Conservation (phyloP, 2,797 vertebrate genomes). For the Aeoliscus strigatus region DNA sequence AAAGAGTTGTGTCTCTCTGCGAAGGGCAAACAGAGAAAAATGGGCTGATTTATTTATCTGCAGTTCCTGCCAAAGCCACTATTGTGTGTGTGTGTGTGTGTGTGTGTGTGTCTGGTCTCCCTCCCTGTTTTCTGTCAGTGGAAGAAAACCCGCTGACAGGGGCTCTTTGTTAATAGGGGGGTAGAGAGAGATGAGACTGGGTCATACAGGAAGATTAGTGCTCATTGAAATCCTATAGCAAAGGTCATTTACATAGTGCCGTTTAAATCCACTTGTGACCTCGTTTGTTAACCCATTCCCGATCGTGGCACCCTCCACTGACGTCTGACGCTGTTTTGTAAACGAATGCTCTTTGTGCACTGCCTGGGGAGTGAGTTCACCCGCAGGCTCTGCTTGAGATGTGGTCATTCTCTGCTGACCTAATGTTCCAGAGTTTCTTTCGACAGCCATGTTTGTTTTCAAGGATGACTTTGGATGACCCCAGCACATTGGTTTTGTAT, state of each 20-base stretch:
- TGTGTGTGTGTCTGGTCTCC: conserved; percentile 15
- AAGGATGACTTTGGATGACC: conserved; percentile 23
- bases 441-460: conserved; percentile 44
- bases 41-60: conserved; percentile 25
- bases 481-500: conserved; percentile 41
- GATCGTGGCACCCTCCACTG: conserved; percentile 29
- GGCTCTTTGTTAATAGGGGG: conserved; percentile 56
- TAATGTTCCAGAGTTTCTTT: conserved; percentile 33
- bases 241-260: conserved; percentile 57
- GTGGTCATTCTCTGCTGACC: conserved; percentile 19
- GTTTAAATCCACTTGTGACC: conserved; percentile 67
- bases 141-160: conserved; percentile 58
- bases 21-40: conserved; percentile 8
- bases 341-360: no score
- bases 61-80: conserved; percentile 15
- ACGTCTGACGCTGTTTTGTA: conserved; percentile 44
- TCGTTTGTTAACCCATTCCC: conserved; percentile 36
- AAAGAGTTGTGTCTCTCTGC: conserved; percentile 16
- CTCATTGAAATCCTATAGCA: conserved; percentile 69
- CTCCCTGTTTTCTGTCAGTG: conserved; percentile 25
- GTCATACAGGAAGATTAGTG: conserved; percentile 62
- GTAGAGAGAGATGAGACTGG: conserved; percentile 35
- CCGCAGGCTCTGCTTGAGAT: conserved; percentile 1
- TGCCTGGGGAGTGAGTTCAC: conserved; percentile 1
- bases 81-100: conserved; percentile 15